A percentile compares a stretch with the other conserved stretches of the same genome.
These are phyloP conservation scores for Choloepus hoffmanni DNA, from an alignment of 2,113 vertebrate genomes.

Conservation along the genomic window DNA sequence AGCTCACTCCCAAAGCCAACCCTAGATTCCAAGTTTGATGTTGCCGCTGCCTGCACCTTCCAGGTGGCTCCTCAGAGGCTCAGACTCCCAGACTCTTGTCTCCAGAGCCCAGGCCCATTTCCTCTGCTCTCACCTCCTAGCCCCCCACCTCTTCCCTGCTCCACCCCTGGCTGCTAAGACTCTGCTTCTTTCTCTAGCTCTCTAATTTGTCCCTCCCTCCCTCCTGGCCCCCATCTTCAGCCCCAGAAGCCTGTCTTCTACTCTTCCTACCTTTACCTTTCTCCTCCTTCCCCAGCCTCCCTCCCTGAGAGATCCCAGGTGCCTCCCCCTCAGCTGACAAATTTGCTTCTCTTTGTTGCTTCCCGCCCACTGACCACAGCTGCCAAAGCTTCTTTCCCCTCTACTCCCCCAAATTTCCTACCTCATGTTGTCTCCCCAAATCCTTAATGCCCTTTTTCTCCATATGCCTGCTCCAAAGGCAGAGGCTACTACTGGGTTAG, in stretches of 20 bases:
- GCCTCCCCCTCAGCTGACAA: neutral
- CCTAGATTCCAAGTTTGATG: constrained; percentile 75
- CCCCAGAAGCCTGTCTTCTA: constrained; percentile 4
- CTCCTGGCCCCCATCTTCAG: constrained; percentile 21
- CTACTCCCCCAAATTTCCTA: neutral
- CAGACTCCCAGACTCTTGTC: constrained; percentile 83
- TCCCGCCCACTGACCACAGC: neutral
- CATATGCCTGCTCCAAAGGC: neutral
- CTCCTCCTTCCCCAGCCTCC: neutral
- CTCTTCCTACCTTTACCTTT: neutral
- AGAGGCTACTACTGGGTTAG: neutral
- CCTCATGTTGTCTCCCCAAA: neutral
- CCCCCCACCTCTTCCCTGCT: constrained; percentile 65
- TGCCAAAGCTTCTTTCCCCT: neutral
- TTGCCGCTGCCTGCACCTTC: constrained; percentile 78
- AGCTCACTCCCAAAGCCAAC: constrained; percentile 39
- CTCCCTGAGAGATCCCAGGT: neutral
- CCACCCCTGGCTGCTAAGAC: constrained; percentile 77
- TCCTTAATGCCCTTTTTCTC: neutral
- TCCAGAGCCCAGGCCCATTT: constrained; percentile 78
- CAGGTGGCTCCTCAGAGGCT: constrained; percentile 83
- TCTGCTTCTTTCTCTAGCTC: constrained; percentile 79
- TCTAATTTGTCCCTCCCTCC: constrained; percentile 74
- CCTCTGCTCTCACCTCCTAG: constrained; percentile 76
- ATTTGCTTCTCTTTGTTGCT: neutral